Base-by-base conservation (phyloP, 2,888 invertebrate genomes). In the Eilema griseolum region DNA sequence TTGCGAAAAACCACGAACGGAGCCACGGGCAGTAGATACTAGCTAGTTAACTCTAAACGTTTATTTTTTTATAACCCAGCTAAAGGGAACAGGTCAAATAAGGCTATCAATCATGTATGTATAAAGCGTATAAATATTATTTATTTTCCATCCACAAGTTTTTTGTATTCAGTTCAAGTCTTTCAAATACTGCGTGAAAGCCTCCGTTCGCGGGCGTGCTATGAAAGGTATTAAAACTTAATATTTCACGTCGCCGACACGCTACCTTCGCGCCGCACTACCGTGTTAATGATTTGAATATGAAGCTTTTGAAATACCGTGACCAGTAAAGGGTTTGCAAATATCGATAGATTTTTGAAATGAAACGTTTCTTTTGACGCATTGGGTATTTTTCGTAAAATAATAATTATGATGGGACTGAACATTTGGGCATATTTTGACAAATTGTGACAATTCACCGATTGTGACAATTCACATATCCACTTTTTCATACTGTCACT, bases 201-300 rank as follows among this genome's bases (percentile, higher is more conserved):
- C 61, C 23, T 26, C 11, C 26, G 26, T 59, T 63, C 16, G 8
- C 16, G 37, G 3, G 20, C 11, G 24, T 41, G 24, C 20, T 63
- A 26, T 63, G 41, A 20, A 46, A 26, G 26, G 26, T 41, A 63
- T 63, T 63, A 63, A 63, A 46, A 63, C 26, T 16, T 46, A 46
- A 46, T 46, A 63, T 63, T 63, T 63, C 26, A 63, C 3, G 26
- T 41, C 24, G 61, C 12, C 31, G 37, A 24, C 46, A 46, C 26
- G 63, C 63, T 37, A 61, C 61, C 61, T 31, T 2, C 26, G 16
- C 62, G 24, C 28, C n/a, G 4, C 20, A 63, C n/a, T 14, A 61
- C 23, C 37, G 61, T 33, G 41, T 46, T 63, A 63, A 63, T 46
- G 20, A 26, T 63, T 63, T 16, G 24, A 33, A 61, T 26, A 26